These are phyloP conservation scores for Drosophila auraria DNA, from an alignment of 1,140 invertebrate genomes.

Conservation along the genomic window DNA sequence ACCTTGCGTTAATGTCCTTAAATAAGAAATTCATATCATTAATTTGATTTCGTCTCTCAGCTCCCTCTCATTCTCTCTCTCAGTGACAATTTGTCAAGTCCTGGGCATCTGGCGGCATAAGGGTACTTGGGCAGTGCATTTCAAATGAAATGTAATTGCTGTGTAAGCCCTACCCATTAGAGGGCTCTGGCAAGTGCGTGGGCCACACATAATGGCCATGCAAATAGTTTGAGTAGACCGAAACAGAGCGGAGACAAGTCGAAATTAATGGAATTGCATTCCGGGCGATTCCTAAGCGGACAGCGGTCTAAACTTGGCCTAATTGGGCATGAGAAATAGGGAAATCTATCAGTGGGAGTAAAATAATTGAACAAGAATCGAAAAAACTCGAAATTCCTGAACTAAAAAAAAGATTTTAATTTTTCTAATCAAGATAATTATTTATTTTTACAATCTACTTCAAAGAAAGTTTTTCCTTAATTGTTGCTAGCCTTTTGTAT, in stretches of 20 bases:
- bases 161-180: constrained; percentile 46
- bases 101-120: constrained; percentile 10
- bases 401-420: too few species aligned
- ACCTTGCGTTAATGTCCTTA: constrained; percentile 62
- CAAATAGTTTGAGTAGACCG: constrained; percentile 50
- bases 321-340: constrained; percentile 24
- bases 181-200: constrained; percentile 37
- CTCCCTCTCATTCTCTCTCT: constrained; percentile 3
- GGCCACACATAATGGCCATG: constrained; percentile 38
- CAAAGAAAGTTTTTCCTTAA: neutral
- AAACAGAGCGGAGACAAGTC: constrained; percentile 10
- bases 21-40: constrained; percentile 78
- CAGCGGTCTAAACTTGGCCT: constrained; percentile 2
- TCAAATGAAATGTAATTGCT: constrained; percentile 70
- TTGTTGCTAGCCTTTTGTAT: too few species aligned
- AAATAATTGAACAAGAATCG: neutral
- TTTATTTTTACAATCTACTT: neutral
- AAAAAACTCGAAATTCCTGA: too few species aligned
- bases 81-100: constrained; percentile 50
- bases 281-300: constrained; percentile 11
- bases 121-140: constrained; percentile 43
- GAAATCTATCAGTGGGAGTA: neutral
- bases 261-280: constrained; percentile 53
- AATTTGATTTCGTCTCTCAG: constrained; percentile 62
- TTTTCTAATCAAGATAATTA: too few species aligned